A percentile compares a stretch with the other conserved stretches of the same genome.
phyloP scores from a whole-genome alignment of 2,797 vertebrate genomes.

The Tragelaphus eurycerus region DNA sequence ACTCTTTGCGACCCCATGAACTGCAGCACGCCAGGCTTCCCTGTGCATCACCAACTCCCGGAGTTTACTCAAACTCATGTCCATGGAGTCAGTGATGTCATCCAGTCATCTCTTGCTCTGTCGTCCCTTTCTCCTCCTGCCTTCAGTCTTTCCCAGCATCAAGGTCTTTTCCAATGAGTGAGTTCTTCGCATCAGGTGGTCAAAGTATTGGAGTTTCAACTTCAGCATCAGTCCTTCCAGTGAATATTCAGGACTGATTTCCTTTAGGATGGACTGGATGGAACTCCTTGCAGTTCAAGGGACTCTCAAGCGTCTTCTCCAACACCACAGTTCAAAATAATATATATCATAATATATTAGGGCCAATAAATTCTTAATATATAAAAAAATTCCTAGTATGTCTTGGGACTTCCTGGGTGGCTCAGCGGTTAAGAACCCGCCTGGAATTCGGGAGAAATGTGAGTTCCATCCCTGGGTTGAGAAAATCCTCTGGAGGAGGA shows the following conservation, averaged over 20 bases:
- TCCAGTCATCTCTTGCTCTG: not conserved
- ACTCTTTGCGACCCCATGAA: not conserved
- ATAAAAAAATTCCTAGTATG: not conserved
- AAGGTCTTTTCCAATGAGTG: not conserved
- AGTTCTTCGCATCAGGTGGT: not conserved
- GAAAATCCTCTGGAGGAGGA: not conserved
- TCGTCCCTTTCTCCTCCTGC: not conserved
- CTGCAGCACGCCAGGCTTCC: not conserved
- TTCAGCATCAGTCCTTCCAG: not conserved
- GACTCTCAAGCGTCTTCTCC: not conserved
- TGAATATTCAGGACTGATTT: not conserved
- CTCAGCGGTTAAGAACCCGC: not conserved
- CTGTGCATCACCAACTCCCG: not conserved
- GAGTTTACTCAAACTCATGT: not conserved
- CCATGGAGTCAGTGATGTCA: not conserved
- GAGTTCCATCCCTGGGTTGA: not conserved
- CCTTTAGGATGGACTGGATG: not conserved
- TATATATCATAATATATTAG: not conserved
- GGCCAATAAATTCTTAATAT: not conserved
- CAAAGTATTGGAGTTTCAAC: not conserved
- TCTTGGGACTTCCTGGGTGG: not conserved
- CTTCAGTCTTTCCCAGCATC: not conserved
- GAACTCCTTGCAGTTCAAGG: not conserved
- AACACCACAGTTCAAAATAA: not conserved
- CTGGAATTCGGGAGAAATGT: not conserved